Conservation (phyloP, 2,888 invertebrate genomes). For the Schrankia costaestrigalis region DNA sequence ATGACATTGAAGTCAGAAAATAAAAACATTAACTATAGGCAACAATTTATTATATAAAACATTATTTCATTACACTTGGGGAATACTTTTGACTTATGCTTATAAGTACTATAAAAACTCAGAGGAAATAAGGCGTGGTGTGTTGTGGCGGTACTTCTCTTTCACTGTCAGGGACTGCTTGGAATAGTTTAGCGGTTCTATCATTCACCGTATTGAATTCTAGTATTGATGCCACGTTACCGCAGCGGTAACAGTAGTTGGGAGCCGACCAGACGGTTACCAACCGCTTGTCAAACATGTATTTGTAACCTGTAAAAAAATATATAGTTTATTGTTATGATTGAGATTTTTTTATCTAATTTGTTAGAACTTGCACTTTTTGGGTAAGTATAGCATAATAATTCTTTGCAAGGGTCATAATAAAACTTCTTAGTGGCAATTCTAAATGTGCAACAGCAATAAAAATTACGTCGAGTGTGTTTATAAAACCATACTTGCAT, state of each 20-base stretch:
- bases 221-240: constrained; percentile 98
- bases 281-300: constrained; percentile 97
- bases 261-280: constrained; percentile 99
- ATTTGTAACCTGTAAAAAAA: constrained; percentile 93
- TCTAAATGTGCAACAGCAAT: no score
- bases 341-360: no score
- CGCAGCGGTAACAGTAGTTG: constrained; percentile 99
- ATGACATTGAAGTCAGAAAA: background rate
- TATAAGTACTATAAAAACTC: constrained; percentile 44
- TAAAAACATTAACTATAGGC: constrained; percentile 29
- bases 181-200: constrained; percentile 91
- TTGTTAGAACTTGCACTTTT: no score
- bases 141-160: constrained; percentile 95
- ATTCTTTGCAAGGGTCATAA: no score
- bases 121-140: constrained; percentile 98
- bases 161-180: constrained; percentile 97
- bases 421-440: background rate
- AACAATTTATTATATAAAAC: constrained; percentile 67
- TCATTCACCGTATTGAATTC: constrained; percentile 91
- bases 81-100: constrained; percentile 50
- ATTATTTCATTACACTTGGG: constrained; percentile 46
- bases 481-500: no score
- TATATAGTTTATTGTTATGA: no score
- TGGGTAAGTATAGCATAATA: background rate
- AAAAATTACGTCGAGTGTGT: no score